phyloP scores from a whole-genome alignment of 2,888 invertebrate species.

The Blastobasis adustella region DNA sequence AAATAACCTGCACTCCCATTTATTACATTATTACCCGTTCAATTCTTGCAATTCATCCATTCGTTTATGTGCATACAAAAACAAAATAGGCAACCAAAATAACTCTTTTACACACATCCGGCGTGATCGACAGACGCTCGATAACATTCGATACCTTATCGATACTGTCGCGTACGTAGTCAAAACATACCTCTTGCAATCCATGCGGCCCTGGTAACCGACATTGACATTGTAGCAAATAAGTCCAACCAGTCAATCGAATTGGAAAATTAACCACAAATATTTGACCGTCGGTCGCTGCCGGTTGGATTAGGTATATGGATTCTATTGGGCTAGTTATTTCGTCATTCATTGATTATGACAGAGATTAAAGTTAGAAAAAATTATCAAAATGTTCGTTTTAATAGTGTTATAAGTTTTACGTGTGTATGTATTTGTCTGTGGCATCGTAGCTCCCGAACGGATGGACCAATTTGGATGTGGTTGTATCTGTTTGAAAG shows the following conservation, averaged over 20 bases:
- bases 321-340: conserved; percentile 1
- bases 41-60: no score
- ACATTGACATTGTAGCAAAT: conserved; percentile 20
- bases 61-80: no score
- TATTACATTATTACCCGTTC: no score
- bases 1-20: no score
- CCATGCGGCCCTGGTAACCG: conserved; percentile 28
- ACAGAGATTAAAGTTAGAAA: no score
- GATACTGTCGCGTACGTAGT: conserved; percentile 8
- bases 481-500: no score
- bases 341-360: no score
- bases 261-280: conserved; percentile 29
- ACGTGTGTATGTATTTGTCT: no score
- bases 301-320: background rate
- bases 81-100: conserved; percentile 6
- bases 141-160: conserved; percentile 3
- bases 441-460: no score
- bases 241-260: conserved; percentile 18
- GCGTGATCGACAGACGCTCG: conserved; percentile 1
- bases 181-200: conserved; percentile 19
- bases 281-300: conserved; percentile 14
- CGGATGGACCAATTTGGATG: no score
- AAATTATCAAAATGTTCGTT: no score
- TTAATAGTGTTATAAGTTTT: no score
- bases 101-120: conserved; percentile 2